Evolutionary conservation across 1,140 invertebrate genomes (phyloP), one percentile per base, ranked within the genome.

Genomic region (Caenorhabditis latens): DNA sequence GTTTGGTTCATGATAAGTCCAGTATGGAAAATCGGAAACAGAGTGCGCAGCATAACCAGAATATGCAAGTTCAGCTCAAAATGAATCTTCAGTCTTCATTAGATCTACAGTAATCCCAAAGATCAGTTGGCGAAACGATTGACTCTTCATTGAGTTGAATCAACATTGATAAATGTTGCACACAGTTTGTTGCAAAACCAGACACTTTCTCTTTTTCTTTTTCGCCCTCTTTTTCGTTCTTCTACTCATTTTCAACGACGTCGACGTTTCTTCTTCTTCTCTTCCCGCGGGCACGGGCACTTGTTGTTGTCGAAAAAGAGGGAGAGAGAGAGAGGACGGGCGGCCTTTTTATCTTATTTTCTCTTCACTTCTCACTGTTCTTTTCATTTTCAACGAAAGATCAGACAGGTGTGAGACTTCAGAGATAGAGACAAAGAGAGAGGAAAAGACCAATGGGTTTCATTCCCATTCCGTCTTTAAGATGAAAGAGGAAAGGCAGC

Each of bases 381-480:
- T 71, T 71, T 46, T 46, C 65, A 13, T 46, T n/a, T 46, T 43
- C 46, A n/a, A 50, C 46, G n/a, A 79, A 50, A 79, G 71, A 79
- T 79, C 71, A 79, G 40, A 79, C 71, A 79, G 71, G 71, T 32
- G 71, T 43, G 46, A 79, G 46, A 50, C 6, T 16, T 43, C 42
- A 50, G 71, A 50, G 71, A 79, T 16, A 50, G 71, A 50, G 71
- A 79, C 58, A 61, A 24, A 48, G 9, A 46, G 43, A 46, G 11
- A 79, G n/a, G 24, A 16, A 79, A 19, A 50, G 46, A 79, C 67
- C 67, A 75, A 75, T 75, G n/a, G 71, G 71, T 79, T 79, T 79
- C 71, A 48, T 79, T 79, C 21, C 63, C 9, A 42, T 43, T 63
- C 61, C 11, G 16, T 32, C 21, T 63, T 63, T 63, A 21, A 63